Base-by-base conservation (phyloP, 1,140 invertebrate species). In the Drosophila eugracilis region DNA sequence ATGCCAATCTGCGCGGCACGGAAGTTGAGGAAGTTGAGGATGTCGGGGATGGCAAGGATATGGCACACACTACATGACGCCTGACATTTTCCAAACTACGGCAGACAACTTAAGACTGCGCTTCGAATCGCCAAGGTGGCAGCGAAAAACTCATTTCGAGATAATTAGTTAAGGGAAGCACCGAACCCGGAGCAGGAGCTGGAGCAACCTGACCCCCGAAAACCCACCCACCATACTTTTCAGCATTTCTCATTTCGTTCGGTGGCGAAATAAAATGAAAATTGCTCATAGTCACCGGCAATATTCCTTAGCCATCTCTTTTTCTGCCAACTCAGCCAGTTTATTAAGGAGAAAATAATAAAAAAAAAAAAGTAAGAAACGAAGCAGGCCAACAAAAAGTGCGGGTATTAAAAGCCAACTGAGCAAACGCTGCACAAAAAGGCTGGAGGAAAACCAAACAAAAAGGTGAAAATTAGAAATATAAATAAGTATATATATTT, bases 381-480 rank as follows among this genome's bases (percentile, higher is more conserved):
- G 39, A 42, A 41, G 19, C 55, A 19, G 59, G 17, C 55, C 55
- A 34, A 63, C 57, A 39, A 28, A 65, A 65, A 65, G 34, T 37
- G 17, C 5, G 30, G 26, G 60, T 37, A 62, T 62, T 62, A 62
- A 62, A 62, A 62, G 55, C 55, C 55, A 65, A 58, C 62, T 52
- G 54, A 67, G 52, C 77, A 42, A 77, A 83, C 53, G 75, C 70
- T 53, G 58, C 59, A 75, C 39, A 78, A 83, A 78, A 83, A 84
- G n/a, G 6, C 34, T 54, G 50, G 47, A 19, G 12, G 36, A 66
- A 55, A 75, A 36, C 26, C 71, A 75, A 58, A 75, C 71, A 66
- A 65, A 86, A 86, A 85, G 81, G 81, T 81, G 67, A 62, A 85
- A 86, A 85, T 86, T 86, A 85, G 69, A 80, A 76, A 66, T 55